Conservation (phyloP, 2,888 invertebrate species). For the Brachyopa scutellaris region DNA sequence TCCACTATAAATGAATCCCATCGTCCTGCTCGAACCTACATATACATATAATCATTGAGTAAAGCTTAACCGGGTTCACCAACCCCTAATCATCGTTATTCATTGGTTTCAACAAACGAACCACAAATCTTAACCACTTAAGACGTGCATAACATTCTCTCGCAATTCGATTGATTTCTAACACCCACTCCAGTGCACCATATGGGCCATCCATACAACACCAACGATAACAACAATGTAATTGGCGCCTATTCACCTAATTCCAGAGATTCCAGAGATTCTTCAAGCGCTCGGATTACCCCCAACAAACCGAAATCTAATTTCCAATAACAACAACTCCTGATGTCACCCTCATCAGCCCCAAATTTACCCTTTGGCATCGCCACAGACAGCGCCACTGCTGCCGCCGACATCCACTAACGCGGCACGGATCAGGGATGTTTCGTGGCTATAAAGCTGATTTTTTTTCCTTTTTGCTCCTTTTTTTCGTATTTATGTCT, state of each 20-base stretch:
- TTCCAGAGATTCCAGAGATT: conserved; percentile 33
- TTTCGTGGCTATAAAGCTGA: conserved; percentile 25
- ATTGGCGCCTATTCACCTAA: conserved; percentile 53
- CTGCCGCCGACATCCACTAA: background rate
- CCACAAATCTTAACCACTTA: conserved; percentile 4
- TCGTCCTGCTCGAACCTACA: too few species aligned
- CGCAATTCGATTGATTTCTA: conserved; percentile 32
- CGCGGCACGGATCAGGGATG: conserved; percentile 17
- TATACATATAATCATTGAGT: too few species aligned
- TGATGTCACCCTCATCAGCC: conserved; percentile 36
- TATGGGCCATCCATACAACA: background rate
- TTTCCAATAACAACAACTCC: conserved; percentile 36
- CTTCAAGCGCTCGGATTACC: conserved; percentile 22
- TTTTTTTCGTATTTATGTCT: background rate
- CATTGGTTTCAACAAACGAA: too few species aligned
- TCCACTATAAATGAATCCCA: too few species aligned
- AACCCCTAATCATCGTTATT: too few species aligned
- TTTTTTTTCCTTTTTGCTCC: conserved; percentile 11
- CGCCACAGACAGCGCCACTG: background rate
- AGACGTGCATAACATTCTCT: conserved; percentile 2
- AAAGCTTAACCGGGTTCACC: too few species aligned
- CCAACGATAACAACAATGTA: conserved; percentile 44
- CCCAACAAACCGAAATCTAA: conserved; percentile 20
- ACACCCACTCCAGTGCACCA: background rate
- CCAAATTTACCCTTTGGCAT: conserved; percentile 30